phyloP scores from a whole-genome alignment of 2,888 invertebrate species.

The Torymus auratus region DNA sequence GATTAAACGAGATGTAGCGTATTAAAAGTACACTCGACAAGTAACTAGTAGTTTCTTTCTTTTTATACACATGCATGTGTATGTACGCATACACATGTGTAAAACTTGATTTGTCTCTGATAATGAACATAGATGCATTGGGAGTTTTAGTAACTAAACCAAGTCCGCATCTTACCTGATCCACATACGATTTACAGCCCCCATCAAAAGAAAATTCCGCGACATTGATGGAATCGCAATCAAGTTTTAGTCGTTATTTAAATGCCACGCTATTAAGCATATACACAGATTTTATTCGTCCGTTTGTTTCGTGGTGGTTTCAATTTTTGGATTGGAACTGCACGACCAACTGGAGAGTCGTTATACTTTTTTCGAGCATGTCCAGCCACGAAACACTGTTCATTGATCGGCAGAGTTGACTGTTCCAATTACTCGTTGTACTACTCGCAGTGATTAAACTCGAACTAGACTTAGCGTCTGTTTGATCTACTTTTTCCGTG shows the following conservation, averaged over 20 bases:
- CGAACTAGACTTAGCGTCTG: conserved; percentile 60
- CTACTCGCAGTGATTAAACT: conserved; percentile 65
- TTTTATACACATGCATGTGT: conserved; percentile 55
- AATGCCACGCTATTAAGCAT: conserved; percentile 48
- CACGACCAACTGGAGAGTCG: conserved; percentile 74
- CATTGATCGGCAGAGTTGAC: conserved; percentile 69
- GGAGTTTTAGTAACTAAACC: conserved; percentile 5
- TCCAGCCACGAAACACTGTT: conserved; percentile 74
- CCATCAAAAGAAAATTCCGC: conserved; percentile 10
- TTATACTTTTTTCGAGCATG: conserved; percentile 75
- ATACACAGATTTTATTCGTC: conserved; percentile 23
- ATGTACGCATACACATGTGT: conserved; percentile 52
- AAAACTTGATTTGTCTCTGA: conserved; percentile 47
- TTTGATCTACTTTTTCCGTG: conserved; percentile 48
- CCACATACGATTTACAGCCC: conserved; percentile 21
- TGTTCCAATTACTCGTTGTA: conserved; percentile 67
- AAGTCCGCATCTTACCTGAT: conserved; percentile 36
- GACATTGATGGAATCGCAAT: conserved; percentile 23
- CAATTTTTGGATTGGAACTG: conserved; percentile 68
- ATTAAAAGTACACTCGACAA: conserved; percentile 59
- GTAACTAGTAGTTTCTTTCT: conserved; percentile 54
- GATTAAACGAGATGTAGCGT: conserved; percentile 56
- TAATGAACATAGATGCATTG: conserved; percentile 38
- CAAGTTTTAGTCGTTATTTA: conserved; percentile 39
- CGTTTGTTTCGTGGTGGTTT: background rate